Evolutionary conservation across 2,113 vertebrate species (phyloP), one percentile per base, ranked within the genome.

Genomic region (Grammomys dolichurus): DNA sequence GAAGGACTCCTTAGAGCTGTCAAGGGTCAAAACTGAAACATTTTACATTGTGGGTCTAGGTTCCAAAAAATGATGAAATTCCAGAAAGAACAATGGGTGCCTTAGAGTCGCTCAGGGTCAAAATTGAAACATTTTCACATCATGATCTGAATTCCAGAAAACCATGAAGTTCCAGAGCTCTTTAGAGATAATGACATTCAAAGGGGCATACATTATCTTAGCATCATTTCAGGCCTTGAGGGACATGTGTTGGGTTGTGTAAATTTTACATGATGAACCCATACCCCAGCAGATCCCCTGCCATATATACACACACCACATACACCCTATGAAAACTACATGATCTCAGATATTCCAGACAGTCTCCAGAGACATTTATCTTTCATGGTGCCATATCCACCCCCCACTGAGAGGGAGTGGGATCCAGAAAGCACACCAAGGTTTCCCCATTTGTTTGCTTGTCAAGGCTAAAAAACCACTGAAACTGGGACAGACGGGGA

Each of bases 21-120:
- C 89, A 65, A 96, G 67, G 51, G 85, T 96, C 86, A 91, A 92
- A 94, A 89, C 58, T 9, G 31, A 7, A 67, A 48, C 65, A 58
- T 88, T 93, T 96, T 40, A 51, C 24, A 76, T 63, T 16, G 7
- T 31, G 86, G 87, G 58, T 94, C 65, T 90, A 60, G 63, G 91
- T 93, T 96, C 60, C 82, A 65, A 93, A 87, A 93, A 94, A 92
- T 19, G 36, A 60, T 72, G 56, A 91, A 43, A 91, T 89, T 92
- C 48, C 78, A 78, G 93, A 77, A 93, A 89, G 89, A 84, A 86
- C 94, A 92, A 60, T 22, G 65, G 67, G 19, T 28, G 2, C 43
- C 13, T 92, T 51, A 72, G 65, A 92, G 51, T 36, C 40, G 46
- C 65, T 87, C 43, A 96, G 24, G 51, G 80, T 96, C 82, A 87